Base-by-base conservation (phyloP, 2,888 invertebrate genomes). In the Aporophyla nigra region DNA sequence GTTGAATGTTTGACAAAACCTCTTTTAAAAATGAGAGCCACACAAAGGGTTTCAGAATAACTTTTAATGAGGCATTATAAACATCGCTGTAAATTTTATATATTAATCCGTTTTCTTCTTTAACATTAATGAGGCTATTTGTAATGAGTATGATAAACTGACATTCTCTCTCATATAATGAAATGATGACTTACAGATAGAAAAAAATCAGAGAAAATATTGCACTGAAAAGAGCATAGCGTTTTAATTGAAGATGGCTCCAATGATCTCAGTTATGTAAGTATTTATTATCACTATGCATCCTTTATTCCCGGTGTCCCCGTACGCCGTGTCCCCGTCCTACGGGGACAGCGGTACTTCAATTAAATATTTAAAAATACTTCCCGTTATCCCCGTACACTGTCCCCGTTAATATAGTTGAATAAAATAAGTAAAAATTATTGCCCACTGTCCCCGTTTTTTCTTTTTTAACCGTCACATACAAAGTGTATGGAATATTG, bases 1-100 rank as follows among this genome's bases (percentile, higher is more conserved):
- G 21, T 24, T 51, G n/a, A 65, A 59, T 10, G 6, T 51, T 58
- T 27, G 1, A 49, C 27, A 16, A 24, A 33, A 14, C 19, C 53
- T 61, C 46, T 61, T 73, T 27, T 54, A 46, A 54, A 62, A 24
- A 62, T 21, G 14, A 59, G 33, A 46, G 14, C n/a, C 33, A 5
- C 51, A 6, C 33, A 74, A 59, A 61, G 49, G 12, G 51, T 73
- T 58, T 24, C 7, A 16, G n/a, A 51, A 59, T 40, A 2, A 43
- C 16, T 51, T 72, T 53, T 53, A 67, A 71, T 59, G 33, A 43
- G 54, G 19, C 19, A 33, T n/a, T 71, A 5, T 27, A 0, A 71
- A 56, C 43, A 56, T 54, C 0, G 33, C 56, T 33, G n/a, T 2
- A 14, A 33, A 27, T 67, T 1, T 16, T 33, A 10, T 16, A 5